phyloP scores from a whole-genome alignment of 2,113 vertebrate species.

The Silurus glanis region DNA sequence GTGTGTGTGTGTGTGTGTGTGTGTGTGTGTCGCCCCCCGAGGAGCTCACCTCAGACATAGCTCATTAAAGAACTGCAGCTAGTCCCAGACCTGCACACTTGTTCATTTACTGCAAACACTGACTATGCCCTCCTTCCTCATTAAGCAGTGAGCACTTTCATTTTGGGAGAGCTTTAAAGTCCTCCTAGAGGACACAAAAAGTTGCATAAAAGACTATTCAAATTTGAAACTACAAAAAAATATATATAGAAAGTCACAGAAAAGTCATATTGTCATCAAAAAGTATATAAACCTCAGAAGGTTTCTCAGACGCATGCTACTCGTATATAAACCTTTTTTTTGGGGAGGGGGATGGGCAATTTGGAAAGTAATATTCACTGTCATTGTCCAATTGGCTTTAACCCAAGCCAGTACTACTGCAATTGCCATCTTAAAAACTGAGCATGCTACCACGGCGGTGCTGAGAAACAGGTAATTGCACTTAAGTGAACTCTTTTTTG shows the following conservation, averaged over 20 bases:
- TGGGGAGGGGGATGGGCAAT: neutral
- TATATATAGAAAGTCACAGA: conserved; percentile 59
- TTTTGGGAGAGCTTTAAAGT: conserved; percentile 65
- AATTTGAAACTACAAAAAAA: neutral
- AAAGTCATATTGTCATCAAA: conserved; percentile 53
- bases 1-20: conserved; percentile 14
- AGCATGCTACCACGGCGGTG: conserved; percentile 8
- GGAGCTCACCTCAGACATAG: conserved; percentile 62
- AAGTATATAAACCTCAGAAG: conserved; percentile 8
- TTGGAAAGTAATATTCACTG: conserved; percentile 33
- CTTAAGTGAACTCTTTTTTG: neutral
- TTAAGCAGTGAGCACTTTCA: conserved; percentile 59
- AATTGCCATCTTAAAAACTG: conserved; percentile 29
- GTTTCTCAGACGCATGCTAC: conserved; percentile 5
- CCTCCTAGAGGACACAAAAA: conserved; percentile 56
- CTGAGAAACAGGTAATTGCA: neutral
- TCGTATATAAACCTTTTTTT: too few relatives aligned
- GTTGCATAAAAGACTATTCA: conserved; percentile 26
- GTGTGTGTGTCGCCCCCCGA: conserved; percentile 52
- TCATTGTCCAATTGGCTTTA: conserved; percentile 38
- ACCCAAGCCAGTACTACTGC: conserved; percentile 22
- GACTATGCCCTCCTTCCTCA: conserved; percentile 56
- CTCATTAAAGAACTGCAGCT: conserved; percentile 67
- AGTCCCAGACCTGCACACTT: conserved; percentile 57
- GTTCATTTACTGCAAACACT: conserved; percentile 57